Base-by-base conservation (phyloP, 2,888 invertebrate species). In the Callosobruchus maculatus region DNA sequence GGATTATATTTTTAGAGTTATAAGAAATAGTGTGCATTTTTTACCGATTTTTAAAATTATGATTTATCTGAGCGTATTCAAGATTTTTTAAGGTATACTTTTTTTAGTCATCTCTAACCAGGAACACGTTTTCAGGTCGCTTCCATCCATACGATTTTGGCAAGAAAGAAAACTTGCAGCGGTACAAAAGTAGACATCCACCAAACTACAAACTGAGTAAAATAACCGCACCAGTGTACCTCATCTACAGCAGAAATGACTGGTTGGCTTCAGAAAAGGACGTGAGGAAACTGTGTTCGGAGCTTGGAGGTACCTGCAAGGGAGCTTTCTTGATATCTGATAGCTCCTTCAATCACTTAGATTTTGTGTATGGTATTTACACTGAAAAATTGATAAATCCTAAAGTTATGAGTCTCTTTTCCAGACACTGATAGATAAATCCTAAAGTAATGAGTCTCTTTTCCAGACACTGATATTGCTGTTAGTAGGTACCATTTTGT, bases 141-240 rank as follows among this genome's bases (percentile, higher is more conserved):
- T 80, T 83, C 70, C 84, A 90, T 21, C 89, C 91, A 75, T 92
- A 89, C 80, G 91, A 92, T 82, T 87, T 88, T 76, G 92, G 91
- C 13, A 5, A 71, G 0, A 79, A 79, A 3, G 73, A 72, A 20
- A 85, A 83, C 76, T 67, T 77, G 22, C 72, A 66, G 4, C 77
- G 75, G 70, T 89, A 88, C 78, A 85, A 84, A n/a, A 78, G 80
- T 4, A 72, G 80, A 0, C 73, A 73, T 0, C 88, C 89, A 30
- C 89, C 89, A 1, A 81, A 84, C 69, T 89, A 89, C 77, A 83
- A 87, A 74, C 67, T 88, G 69, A 76, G 80, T 0, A 85, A 84
- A 71, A 81, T 89, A 26, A 86, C 85, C 21, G 82, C 85, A 3
- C 88, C 88, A 0, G 84, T 88, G n/a, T 85, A 87, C 31, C 77